Conservation (phyloP, 2,888 invertebrate genomes). For the Macrosoma leucophasiata region DNA sequence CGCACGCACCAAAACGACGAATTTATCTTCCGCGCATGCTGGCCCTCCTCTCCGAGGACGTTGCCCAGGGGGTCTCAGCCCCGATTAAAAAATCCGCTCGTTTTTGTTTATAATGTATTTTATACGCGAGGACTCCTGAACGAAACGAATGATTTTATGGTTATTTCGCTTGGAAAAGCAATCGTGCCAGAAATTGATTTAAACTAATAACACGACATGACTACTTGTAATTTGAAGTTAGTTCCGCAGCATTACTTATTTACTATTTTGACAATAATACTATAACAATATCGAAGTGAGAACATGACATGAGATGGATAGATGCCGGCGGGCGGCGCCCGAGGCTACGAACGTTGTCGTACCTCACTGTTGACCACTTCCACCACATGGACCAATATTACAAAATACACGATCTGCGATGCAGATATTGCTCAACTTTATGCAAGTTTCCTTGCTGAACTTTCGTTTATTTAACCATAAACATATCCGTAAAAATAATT, state of each 20-base stretch:
- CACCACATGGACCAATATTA: slow-evolving; percentile 36
- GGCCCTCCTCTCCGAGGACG: slow-evolving; percentile 63
- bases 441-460: slow-evolving; percentile 35
- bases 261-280: neutral
- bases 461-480: slow-evolving; percentile 35
- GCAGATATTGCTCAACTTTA: slow-evolving; percentile 8
- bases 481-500: neutral
- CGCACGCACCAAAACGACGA: slow-evolving; percentile 72
- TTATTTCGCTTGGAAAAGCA: too few species aligned
- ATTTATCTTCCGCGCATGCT: slow-evolving; percentile 72
- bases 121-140: too few species aligned
- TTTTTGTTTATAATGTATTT: too few species aligned
- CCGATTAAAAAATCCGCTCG: too few species aligned
- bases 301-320: slow-evolving; percentile 4
- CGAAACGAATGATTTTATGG: too few species aligned
- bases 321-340: slow-evolving; percentile 25
- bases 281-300: neutral
- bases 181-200: too few species aligned
- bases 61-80: slow-evolving; percentile 35
- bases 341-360: slow-evolving; percentile 33
- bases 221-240: too few species aligned
- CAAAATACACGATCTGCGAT: slow-evolving; percentile 44
- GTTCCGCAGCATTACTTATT: too few species aligned
- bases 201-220: too few species aligned
- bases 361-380: slow-evolving; percentile 16